Base-by-base conservation (phyloP, 2,888 invertebrate species). In the Neoitamus cyanurus region DNA sequence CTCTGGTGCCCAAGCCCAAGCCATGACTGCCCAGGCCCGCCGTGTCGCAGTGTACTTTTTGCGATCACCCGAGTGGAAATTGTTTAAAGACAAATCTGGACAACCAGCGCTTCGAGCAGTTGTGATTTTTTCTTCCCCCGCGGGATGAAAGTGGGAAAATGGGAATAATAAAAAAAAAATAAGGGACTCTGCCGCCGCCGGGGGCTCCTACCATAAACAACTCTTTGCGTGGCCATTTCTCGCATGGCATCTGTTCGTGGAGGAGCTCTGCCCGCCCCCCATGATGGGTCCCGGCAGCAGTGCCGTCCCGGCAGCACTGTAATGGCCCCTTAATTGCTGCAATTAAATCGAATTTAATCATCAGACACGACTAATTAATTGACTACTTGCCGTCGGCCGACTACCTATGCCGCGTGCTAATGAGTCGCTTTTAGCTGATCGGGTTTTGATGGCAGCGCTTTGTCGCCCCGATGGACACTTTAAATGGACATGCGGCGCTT, bases 301-400 rank as follows among this genome's bases (percentile, higher is more conserved):
- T 30, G 20, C 0, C 20, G 80, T 28, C 80, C 13, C 34, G 80
- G 20, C 80, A 72, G 70, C 83, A 78, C 58, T 70, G 83, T 84
- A 85, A 85, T 85, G 85, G 85, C 85, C 69, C 78, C 83, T 77
- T 85, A 85, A 85, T 85, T 85, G 84, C 83, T 58, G 77, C 77
- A 73, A 82, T 85, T 83, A 85, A 84, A 85, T 85, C 82, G 85
- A 85, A 84, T 85, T 84, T 85, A 85, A 85, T 85, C 85, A 85
- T 80, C 69, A 83, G 83, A 73, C 84, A 70, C 80, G 68, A 73
- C 42, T 85, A 84, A 85, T 85, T 85, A 85, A 85, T 85, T 83
- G 85, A 77, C 70, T 84, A 70, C 36, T 72, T 48, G 85, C 80
- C 11, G 36, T 80, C 15, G 30, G 58, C 42, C 42, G 31, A 68